These are phyloP conservation scores for Drosophila subsilvestris DNA, from an alignment of 2,888 invertebrate species.

Conservation along the genomic window DNA sequence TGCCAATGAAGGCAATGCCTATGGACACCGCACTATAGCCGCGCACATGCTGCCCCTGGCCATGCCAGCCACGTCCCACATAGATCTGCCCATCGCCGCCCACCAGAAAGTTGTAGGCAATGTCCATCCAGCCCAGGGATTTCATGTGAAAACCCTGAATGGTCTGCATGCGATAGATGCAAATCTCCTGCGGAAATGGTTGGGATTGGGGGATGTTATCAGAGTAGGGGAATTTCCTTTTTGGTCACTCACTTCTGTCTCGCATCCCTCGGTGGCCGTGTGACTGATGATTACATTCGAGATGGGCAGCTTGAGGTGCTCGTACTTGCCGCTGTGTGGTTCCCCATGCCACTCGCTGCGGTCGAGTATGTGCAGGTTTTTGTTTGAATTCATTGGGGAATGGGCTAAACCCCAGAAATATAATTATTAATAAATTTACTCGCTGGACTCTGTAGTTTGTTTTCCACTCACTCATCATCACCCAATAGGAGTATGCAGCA, in stretches of 20 bases:
- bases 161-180: slow-evolving; percentile 85
- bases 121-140: slow-evolving; percentile 87
- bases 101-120: slow-evolving; percentile 90
- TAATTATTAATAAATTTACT: not conserved
- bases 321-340: slow-evolving; percentile 51
- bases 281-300: slow-evolving; percentile 64
- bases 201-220: not conserved
- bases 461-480: slow-evolving; percentile 56
- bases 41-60: slow-evolving; percentile 88
- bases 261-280: slow-evolving; percentile 68
- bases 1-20: slow-evolving; percentile 91
- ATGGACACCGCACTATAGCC: slow-evolving; percentile 88
- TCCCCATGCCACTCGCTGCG: slow-evolving; percentile 73
- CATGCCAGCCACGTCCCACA: slow-evolving; percentile 85
- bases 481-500: slow-evolving; percentile 56
- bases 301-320: slow-evolving; percentile 49
- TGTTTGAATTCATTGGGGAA: slow-evolving; percentile 6
- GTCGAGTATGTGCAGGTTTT: slow-evolving; percentile 61
- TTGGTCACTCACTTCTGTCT: slow-evolving; percentile 53
- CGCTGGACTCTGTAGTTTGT: not conserved
- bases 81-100: slow-evolving; percentile 86
- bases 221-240: not conserved
- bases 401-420: slow-evolving; percentile 17
- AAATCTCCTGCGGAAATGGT: slow-evolving; percentile 58
- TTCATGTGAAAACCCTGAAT: slow-evolving; percentile 90